Evolutionary conservation across 2,888 invertebrate species (phyloP).

Genomic region (Yponomeuta evonymella): DNA sequence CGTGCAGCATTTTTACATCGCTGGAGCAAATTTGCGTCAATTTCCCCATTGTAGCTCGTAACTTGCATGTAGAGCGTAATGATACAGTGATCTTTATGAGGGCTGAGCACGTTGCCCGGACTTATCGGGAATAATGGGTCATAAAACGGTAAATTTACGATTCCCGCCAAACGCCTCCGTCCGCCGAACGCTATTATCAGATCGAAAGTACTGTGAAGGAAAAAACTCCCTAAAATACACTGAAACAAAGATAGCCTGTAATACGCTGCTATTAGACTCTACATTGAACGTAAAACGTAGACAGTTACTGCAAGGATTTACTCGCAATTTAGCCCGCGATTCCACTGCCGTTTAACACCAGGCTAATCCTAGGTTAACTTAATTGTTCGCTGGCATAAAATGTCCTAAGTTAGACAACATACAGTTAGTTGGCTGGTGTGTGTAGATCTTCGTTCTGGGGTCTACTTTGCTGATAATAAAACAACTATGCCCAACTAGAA

Average conservation of each 20-base stretch:
- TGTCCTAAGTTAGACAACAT: not conserved
- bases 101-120: conserved; percentile 36
- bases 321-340: conserved; percentile 1
- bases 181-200: conserved; percentile 46
- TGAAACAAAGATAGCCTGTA: not conserved
- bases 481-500: not conserved
- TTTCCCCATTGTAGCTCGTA: conserved; percentile 3
- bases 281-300: not conserved
- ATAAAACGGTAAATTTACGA: conserved; percentile 65
- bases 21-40: not conserved
- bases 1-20: not conserved
- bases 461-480: not conserved
- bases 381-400: not conserved
- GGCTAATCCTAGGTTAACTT: conserved; percentile 3
- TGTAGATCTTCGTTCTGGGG: not conserved
- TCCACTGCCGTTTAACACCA: not conserved
- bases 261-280: not conserved
- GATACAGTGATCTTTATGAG: conserved; percentile 37
- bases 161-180: conserved; percentile 33
- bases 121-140: conserved; percentile 61
- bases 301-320: not conserved
- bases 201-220: conserved; percentile 29
- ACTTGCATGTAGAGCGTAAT: conserved; percentile 9
- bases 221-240: not conserved
- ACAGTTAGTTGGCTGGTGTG: not conserved